Evolutionary conservation across 2,888 invertebrate genomes (phyloP).

Genomic region (Cremastinae sp.): DNA sequence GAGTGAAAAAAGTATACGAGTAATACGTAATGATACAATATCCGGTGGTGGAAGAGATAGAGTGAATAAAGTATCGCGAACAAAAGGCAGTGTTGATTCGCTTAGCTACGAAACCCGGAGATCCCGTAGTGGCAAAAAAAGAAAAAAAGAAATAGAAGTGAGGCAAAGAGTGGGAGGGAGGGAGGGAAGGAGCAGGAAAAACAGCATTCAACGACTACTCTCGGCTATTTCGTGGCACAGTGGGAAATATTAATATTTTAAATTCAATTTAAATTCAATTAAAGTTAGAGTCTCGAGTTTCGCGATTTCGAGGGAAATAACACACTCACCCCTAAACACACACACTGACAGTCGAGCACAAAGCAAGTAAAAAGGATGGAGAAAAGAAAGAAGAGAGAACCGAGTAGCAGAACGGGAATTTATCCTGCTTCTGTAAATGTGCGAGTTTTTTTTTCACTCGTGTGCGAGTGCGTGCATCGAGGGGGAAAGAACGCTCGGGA

Average conservation of each 20-base stretch:
- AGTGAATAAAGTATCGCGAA: conserved; percentile 41
- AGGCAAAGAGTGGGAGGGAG: no score
- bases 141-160: not conserved
- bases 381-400: conserved; percentile 10
- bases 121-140: conserved; percentile 19
- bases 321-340: not conserved
- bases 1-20: not conserved
- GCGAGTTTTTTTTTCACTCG: conserved; percentile 4
- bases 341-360: no score
- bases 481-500: conserved; percentile 13
- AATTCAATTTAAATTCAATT: conserved; percentile 78
- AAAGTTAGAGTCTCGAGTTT: conserved; percentile 68
- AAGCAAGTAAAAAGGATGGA: no score
- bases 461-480: not conserved
- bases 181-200: conserved; percentile 12
- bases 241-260: conserved; percentile 74
- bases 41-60: conserved; percentile 40
- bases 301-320: conserved; percentile 54
- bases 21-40: conserved; percentile 5
- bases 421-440: conserved; percentile 4
- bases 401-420: conserved; percentile 30
- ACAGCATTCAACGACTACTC: conserved; percentile 49
- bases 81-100: conserved; percentile 43
- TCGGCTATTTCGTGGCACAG: conserved; percentile 41
- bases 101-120: conserved; percentile 56